These are phyloP conservation scores for Australoheros scitulus DNA, from an alignment of 2,113 vertebrate species.

Conservation along the genomic window DNA sequence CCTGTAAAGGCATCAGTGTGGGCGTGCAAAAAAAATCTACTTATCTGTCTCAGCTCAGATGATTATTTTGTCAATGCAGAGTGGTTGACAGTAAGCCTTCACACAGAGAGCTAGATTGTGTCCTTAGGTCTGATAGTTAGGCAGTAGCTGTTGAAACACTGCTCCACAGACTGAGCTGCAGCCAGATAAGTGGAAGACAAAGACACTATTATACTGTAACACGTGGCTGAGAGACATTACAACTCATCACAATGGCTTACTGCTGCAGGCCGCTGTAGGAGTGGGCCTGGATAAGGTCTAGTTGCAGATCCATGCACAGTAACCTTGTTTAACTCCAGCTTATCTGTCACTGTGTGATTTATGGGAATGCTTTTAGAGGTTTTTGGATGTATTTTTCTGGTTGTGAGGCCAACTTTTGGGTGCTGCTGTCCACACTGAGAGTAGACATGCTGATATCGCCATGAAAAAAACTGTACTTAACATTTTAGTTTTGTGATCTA, in stretches of 20 bases:
- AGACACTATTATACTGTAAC: slow-evolving; percentile 69
- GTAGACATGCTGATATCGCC: not conserved
- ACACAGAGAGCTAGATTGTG: slow-evolving; percentile 57
- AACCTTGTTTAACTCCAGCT: slow-evolving; percentile 36
- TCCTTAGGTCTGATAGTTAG: slow-evolving; percentile 59
- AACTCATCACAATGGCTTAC: slow-evolving; percentile 58
- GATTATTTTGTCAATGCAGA: slow-evolving; percentile 62
- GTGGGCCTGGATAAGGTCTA: slow-evolving; percentile 32
- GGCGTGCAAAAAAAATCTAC: slow-evolving; percentile 39
- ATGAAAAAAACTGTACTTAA: slow-evolving; percentile 1
- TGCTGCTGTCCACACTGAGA: slow-evolving; percentile 14
- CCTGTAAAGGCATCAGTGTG: slow-evolving; percentile 34
- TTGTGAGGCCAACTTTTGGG: slow-evolving; percentile 6
- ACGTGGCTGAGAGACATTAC: slow-evolving; percentile 67
- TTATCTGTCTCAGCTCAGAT: slow-evolving; percentile 62
- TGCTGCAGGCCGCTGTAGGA: slow-evolving; percentile 39
- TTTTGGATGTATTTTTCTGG: slow-evolving; percentile 1
- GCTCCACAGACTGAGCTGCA: slow-evolving; percentile 59
- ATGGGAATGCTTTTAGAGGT: slow-evolving; percentile 30
- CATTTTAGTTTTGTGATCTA: not conserved
- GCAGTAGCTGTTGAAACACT: slow-evolving; percentile 66
- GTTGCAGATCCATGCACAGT: slow-evolving; percentile 35
- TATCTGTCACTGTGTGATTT: slow-evolving; percentile 41
- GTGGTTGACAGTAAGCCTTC: slow-evolving; percentile 60
- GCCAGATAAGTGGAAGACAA: slow-evolving; percentile 73